Evolutionary conservation across 2,113 vertebrate species (phyloP).

Genomic region (Cariama cristata): DNA sequence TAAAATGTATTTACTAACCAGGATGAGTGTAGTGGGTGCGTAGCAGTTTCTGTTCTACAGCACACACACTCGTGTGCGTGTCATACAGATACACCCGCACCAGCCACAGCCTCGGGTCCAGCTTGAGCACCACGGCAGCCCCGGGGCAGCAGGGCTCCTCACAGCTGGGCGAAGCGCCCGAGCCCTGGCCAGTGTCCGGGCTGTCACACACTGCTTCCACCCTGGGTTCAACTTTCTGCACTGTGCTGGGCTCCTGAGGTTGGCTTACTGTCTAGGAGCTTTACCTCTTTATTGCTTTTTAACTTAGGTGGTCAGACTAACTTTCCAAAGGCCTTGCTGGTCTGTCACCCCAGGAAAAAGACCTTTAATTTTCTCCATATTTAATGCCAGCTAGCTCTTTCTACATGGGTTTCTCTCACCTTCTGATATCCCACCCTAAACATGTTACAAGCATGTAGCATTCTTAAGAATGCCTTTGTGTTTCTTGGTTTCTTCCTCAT

Average conservation of each 20-base stretch:
- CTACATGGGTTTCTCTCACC: neutral
- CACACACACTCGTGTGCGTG: accelerated
- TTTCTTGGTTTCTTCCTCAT: neutral
- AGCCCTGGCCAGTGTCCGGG: neutral
- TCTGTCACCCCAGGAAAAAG: neutral
- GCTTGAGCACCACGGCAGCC: accelerated
- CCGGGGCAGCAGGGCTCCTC: accelerated
- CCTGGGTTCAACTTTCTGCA: neutral
- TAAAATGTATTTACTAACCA: neutral
- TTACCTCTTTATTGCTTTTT: neutral
- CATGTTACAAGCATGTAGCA: neutral
- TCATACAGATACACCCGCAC: accelerated
- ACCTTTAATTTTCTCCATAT: neutral
- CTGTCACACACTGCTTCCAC: neutral
- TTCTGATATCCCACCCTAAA: neutral
- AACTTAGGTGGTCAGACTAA: neutral
- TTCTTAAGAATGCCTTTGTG: neutral
- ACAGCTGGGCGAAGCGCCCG: neutral
- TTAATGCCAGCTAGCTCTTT: neutral
- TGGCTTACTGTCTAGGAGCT: neutral
- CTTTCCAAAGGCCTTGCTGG: neutral
- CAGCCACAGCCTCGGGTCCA: accelerated
- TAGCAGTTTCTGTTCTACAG: neutral
- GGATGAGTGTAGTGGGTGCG: neutral
- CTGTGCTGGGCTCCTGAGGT: neutral